A percentile compares a stretch with the other conserved stretches of the same genome.
Conservation (phyloP, 1,140 invertebrate genomes). For the Bursaphelenchus mucronatus region DNA sequence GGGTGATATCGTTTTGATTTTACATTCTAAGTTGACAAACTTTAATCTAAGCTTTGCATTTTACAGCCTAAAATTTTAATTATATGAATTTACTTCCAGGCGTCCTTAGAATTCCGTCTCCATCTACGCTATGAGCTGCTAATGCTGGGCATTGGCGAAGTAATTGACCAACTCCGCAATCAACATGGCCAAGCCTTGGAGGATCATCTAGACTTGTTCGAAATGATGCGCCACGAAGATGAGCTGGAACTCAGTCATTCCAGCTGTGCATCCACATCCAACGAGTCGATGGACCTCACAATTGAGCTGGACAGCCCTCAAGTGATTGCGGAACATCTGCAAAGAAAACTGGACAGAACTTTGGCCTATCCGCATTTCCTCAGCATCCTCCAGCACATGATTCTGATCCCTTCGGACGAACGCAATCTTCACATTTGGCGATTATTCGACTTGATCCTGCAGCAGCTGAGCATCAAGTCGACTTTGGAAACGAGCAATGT, state of each 20-base stretch:
- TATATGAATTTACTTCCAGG: conserved; percentile 62
- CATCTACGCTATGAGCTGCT: conserved; percentile 92
- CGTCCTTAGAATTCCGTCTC: conserved; percentile 87
- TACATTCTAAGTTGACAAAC: no score
- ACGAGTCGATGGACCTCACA: conserved; percentile 64
- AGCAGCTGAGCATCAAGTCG: conserved; percentile 83
- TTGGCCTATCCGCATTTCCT: conserved; percentile 86
- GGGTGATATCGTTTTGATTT: no score
- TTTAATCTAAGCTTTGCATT: background rate
- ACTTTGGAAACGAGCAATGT: conserved; percentile 72
- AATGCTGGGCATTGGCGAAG: conserved; percentile 80
- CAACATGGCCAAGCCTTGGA: conserved; percentile 46
- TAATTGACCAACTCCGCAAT: conserved; percentile 66
- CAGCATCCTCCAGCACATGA: conserved; percentile 82
- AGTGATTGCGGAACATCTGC: conserved; percentile 85
- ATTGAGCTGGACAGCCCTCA: conserved; percentile 89
- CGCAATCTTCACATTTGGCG: conserved; percentile 84
- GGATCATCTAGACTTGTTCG: conserved; percentile 82
- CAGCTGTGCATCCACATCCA: conserved; percentile 40
- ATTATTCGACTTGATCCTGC: conserved; percentile 86
- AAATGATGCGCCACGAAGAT: conserved; percentile 93
- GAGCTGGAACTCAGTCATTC: conserved; percentile 72
- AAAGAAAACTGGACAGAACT: conserved; percentile 83
- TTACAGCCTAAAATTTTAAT: conserved; percentile 10
- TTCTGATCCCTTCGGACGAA: conserved; percentile 81